phyloP scores from a whole-genome alignment of 1,140 invertebrate species.

The Plectus sambesii region DNA sequence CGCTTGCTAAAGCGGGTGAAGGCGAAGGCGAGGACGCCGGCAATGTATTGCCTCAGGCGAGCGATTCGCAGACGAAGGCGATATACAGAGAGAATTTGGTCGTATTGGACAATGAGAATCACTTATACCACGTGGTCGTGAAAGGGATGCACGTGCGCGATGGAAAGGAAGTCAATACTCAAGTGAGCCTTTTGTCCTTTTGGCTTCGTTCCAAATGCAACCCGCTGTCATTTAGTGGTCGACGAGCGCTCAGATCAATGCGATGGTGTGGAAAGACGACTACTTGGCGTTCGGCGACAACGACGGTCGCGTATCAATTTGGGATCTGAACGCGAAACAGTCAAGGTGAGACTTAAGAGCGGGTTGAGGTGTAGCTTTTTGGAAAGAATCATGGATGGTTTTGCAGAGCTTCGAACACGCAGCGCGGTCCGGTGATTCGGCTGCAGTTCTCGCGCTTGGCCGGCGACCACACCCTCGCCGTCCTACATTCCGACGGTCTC shows the following conservation, averaged over 20 bases:
- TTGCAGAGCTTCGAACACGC: too few species aligned
- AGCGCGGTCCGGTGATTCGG: constrained; percentile 14
- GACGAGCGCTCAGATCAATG: constrained; percentile 29
- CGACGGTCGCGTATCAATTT: constrained; percentile 35
- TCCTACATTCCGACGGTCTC: constrained; percentile 32
- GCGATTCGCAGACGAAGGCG: constrained; percentile 24
- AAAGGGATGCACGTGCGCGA: constrained; percentile 43
- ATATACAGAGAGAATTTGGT: constrained; percentile 41
- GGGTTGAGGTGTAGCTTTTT: constrained; percentile 21
- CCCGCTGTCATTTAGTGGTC: constrained; percentile 43
- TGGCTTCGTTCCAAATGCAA: too few species aligned
- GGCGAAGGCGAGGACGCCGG: too few species aligned
- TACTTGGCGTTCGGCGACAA: constrained; percentile 41
- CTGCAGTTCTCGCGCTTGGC: constrained; percentile 34
- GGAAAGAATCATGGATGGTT: too few species aligned
- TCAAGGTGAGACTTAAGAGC: constrained; percentile 21
- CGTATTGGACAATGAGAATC: constrained; percentile 43
- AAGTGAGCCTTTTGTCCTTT: too few species aligned
- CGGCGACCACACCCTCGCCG: constrained; percentile 39
- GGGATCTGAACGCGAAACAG: constrained; percentile 33
- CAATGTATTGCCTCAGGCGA: too few species aligned
- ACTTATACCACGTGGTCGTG: constrained; percentile 41
- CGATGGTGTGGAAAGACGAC: constrained; percentile 45
- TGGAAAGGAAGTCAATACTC: constrained; percentile 44
- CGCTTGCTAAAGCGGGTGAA: too few species aligned